A percentile compares a stretch with the other conserved stretches of the same genome.
Conservation (phyloP, 2,888 invertebrate genomes). For the Thysanoteuthis rhombus region DNA sequence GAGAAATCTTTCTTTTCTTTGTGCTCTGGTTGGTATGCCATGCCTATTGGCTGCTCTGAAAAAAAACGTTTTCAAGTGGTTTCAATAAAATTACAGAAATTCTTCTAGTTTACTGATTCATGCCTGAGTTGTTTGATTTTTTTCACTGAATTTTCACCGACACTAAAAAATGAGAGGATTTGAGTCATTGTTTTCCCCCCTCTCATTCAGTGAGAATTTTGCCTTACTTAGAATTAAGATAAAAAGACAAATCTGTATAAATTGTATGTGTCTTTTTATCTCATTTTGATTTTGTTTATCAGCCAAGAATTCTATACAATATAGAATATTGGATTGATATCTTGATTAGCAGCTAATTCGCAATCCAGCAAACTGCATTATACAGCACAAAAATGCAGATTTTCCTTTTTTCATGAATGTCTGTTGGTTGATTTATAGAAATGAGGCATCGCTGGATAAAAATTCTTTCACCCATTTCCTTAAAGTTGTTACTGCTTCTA, state of each 20-base stretch:
- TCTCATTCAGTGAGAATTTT: not conserved
- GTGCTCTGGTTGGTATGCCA: not conserved
- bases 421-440: no score
- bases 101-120: not conserved
- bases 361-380: no score
- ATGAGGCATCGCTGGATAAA: no score
- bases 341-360: not conserved
- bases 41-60: not conserved
- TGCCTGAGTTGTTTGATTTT: not conserved
- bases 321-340: not conserved
- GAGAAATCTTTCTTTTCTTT: not conserved
- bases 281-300: no score
- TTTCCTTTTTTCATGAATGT: no score
- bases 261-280: not conserved
- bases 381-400: no score
- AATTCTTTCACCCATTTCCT: no score
- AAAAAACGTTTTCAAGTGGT: not conserved
- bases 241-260: not conserved
- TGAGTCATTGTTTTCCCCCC: not conserved
- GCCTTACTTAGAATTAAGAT: not conserved
- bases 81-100: not conserved
- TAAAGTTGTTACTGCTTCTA: no score
- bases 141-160: not conserved
- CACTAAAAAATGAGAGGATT: not conserved
- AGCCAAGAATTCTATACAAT: not conserved